phyloP scores from a whole-genome alignment of 2,113 vertebrate species.

The Xyliphius kryptos region DNA sequence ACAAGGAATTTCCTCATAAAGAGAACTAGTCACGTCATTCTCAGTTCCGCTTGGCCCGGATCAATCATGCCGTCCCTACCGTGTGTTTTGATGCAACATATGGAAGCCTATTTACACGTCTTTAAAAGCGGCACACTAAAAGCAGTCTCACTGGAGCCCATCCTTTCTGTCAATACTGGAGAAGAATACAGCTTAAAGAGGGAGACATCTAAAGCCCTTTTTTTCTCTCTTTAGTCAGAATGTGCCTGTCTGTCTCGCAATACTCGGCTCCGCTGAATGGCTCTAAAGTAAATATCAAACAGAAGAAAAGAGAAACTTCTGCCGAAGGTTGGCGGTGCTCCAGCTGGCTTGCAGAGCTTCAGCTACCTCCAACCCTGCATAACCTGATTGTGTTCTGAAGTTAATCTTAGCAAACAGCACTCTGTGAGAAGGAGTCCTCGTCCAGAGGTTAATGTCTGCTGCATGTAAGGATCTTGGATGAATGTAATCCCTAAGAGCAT shows the following conservation, averaged over 20 bases:
- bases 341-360: conserved; percentile 30
- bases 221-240: conserved; percentile 30
- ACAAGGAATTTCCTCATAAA: conserved; percentile 28
- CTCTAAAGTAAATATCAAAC: conserved; percentile 48
- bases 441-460: conserved; percentile 22
- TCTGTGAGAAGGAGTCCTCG: conserved; percentile 24
- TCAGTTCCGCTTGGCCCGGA: conserved; percentile 5
- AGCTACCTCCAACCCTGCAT: conserved; percentile 40
- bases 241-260: conserved; percentile 39
- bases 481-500: conserved; percentile 31
- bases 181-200: conserved; percentile 39
- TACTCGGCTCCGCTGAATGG: conserved; percentile 33
- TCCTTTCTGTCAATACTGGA: conserved; percentile 41
- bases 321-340: conserved; percentile 41
- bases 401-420: conserved; percentile 39
- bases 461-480: conserved; percentile 1
- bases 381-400: conserved; percentile 45
- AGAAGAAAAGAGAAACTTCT: conserved; percentile 48
- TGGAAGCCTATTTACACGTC: not conserved
- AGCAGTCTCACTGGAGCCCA: conserved; percentile 3
- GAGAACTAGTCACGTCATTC: conserved; percentile 36
- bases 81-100: conserved; percentile 16
- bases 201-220: conserved; percentile 27
- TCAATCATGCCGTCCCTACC: not conserved
- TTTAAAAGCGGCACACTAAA: conserved; percentile 25